These are phyloP conservation scores for Mungos mungo DNA, from an alignment of 2,113 vertebrate species.

Conservation along the genomic window DNA sequence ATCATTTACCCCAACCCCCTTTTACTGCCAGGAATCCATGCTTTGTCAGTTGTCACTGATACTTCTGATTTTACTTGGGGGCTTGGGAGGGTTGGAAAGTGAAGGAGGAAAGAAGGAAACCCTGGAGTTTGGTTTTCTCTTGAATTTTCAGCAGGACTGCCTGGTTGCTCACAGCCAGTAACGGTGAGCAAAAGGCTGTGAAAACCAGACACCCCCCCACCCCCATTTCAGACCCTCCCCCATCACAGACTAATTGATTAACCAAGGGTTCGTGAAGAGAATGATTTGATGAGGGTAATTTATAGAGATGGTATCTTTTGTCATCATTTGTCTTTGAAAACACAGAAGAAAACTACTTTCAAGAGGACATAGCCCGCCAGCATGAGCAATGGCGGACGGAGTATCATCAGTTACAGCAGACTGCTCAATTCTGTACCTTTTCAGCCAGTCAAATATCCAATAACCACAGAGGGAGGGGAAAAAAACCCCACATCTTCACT, in stretches of 20 bases:
- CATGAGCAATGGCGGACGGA: constrained; percentile 82
- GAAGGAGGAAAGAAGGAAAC: background rate
- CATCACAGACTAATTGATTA: constrained; percentile 85
- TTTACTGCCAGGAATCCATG: constrained; percentile 1
- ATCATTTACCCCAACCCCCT: constrained; percentile 17
- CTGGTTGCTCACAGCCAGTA: background rate
- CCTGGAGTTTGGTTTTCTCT: background rate
- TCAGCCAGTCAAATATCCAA: constrained; percentile 83
- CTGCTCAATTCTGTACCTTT: constrained; percentile 82
- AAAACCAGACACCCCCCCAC: background rate
- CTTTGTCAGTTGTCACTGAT: background rate
- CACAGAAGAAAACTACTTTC: constrained; percentile 84
- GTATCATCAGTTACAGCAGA: constrained; percentile 82
- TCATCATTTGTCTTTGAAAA: constrained; percentile 89
- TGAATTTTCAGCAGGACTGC: background rate
- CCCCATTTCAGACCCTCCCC: background rate
- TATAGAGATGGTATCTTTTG: constrained; percentile 88
- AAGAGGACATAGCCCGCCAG: constrained; percentile 79
- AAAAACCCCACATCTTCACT: constrained; percentile 10
- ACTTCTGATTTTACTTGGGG: constrained; percentile 16
- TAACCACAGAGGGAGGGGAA: constrained; percentile 68
- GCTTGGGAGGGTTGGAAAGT: background rate
- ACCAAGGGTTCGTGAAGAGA: constrained; percentile 85
- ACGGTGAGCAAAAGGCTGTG: background rate
- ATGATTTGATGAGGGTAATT: constrained; percentile 88